phyloP scores from a whole-genome alignment of 2,888 invertebrate species.

The Drosophila maculinotata region DNA sequence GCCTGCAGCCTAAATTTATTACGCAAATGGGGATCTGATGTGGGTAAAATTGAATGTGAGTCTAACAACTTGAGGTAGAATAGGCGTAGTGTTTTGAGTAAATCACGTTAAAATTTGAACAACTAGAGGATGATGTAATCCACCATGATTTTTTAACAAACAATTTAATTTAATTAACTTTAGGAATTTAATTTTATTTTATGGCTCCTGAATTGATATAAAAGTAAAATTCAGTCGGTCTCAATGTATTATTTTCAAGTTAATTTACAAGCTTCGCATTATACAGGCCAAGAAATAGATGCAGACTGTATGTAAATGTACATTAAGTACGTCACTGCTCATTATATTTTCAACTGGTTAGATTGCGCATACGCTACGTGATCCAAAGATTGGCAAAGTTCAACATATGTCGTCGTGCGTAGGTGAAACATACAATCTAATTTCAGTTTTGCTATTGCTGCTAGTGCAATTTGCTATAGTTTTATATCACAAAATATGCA shows the following conservation, averaged over 20 bases:
- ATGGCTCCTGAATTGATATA: too few relatives aligned
- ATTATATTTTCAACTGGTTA: slow-evolving; percentile 15
- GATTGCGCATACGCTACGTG: slow-evolving; percentile 24
- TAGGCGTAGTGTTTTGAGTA: background rate
- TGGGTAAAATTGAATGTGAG: slow-evolving; percentile 22
- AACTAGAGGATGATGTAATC: background rate
- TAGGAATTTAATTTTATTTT: background rate
- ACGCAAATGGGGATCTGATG: slow-evolving; percentile 24
- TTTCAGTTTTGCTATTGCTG: slow-evolving; percentile 8
- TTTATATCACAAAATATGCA: too few relatives aligned
- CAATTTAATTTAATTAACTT: background rate
- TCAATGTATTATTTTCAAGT: background rate
- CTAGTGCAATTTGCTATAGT: slow-evolving; percentile 4
- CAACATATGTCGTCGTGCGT: slow-evolving; percentile 5
- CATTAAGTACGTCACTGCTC: background rate
- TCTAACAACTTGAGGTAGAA: background rate
- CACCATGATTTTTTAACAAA: background rate
- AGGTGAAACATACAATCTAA: slow-evolving; percentile 1
- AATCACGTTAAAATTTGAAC: background rate
- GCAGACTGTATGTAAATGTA: background rate
- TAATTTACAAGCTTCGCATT: background rate
- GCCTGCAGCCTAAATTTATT: slow-evolving; percentile 6
- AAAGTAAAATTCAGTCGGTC: too few relatives aligned
- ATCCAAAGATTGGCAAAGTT: background rate
- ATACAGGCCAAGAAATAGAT: too few relatives aligned